Conservation (phyloP, 2,113 vertebrate species). For the Osmerus mordax region DNA sequence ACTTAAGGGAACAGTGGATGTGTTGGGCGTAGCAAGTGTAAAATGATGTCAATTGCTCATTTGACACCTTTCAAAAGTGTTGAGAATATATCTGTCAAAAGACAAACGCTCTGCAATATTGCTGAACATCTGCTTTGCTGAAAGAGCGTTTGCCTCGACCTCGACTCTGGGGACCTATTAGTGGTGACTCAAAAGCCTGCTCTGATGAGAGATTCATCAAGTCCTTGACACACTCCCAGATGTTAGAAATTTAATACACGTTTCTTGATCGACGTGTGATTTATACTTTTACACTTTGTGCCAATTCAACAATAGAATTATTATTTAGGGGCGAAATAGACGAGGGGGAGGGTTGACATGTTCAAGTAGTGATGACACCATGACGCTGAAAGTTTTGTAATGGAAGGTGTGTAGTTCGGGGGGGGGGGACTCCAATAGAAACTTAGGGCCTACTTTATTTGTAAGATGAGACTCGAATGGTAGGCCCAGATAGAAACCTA, state of each 20-base stretch:
- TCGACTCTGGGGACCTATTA: constrained; percentile 69
- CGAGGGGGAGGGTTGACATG: constrained; percentile 1
- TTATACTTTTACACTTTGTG: constrained; percentile 42
- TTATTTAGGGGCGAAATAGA: constrained; percentile 27
- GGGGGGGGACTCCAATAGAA: too few species aligned
- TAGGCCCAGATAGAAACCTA: too few species aligned
- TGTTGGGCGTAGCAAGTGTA: constrained; percentile 35
- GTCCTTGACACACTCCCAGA: constrained; percentile 68
- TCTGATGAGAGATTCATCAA: constrained; percentile 71
- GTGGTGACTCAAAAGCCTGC: constrained; percentile 55
- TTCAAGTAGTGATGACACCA: constrained; percentile 1
- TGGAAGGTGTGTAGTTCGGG: too few species aligned
- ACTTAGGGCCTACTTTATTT: too few species aligned
- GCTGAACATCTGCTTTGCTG: constrained; percentile 70
- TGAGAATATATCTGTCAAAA: constrained; percentile 64
- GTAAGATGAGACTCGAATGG: too few species aligned
- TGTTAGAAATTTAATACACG: constrained; percentile 63
- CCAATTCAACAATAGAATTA: constrained; percentile 31
- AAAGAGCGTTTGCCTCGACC: constrained; percentile 52
- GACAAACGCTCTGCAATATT: constrained; percentile 58
- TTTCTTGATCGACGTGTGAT: constrained; percentile 61
- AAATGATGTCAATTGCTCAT: constrained; percentile 56
- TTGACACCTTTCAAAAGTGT: constrained; percentile 55
- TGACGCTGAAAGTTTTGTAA: background rate
- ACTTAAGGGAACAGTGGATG: background rate